Base-by-base conservation (phyloP, 2,113 vertebrate genomes). In the Macquaria ambigua region DNA sequence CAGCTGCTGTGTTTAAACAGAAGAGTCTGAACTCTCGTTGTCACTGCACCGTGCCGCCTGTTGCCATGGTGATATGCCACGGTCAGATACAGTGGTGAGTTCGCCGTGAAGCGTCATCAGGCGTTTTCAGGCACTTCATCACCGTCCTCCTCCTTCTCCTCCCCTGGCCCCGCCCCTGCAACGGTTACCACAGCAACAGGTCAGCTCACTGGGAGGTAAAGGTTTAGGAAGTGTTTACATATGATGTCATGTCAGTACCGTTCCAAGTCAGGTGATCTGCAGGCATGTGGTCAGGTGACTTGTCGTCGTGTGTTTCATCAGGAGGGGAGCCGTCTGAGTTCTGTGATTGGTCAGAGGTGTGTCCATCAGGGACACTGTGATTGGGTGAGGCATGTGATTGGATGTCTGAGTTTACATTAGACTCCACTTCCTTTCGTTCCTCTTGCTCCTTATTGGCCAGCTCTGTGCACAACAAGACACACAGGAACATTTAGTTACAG, bases 401-500 rank as follows among this genome's bases (percentile, higher is more conserved):
- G 71, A 58, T 39, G 39, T 79, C 80, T 28, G 80, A 50, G 43
- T 72, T 71, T 20, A 53, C 9, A 10, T 81, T 74, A 34, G 85
- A 83, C 55, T 83, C 76, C 12, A 1, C 50, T 11, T 37, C 15
- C 62, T 88, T 77, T 21, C 86, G 56, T 18, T 89, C 80, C 31
- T 93, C 90, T 41, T 90, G 74, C 55, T 89, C 90, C 75, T 92
- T 94, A 75, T 79, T 81, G 53, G 93, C 93, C 79, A 93, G 53
- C 50, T 95, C 94, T 95, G 87, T n/a, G 10, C 53, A 77, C 3
- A 43, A 41, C 1, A 55, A 31, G 41, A 82, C 20, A 80, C 41
- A 90, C 4, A 74, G 23, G 20, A 21, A 74, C 3, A 64, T 10
- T 25, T 48, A 10, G 41, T 48, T 8, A 41, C 52, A 63, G 43